Percentiles rank a stretch among this genome's conserved stretches.
Conservation (phyloP, 2,888 invertebrate species). For the Biston stratarius region DNA sequence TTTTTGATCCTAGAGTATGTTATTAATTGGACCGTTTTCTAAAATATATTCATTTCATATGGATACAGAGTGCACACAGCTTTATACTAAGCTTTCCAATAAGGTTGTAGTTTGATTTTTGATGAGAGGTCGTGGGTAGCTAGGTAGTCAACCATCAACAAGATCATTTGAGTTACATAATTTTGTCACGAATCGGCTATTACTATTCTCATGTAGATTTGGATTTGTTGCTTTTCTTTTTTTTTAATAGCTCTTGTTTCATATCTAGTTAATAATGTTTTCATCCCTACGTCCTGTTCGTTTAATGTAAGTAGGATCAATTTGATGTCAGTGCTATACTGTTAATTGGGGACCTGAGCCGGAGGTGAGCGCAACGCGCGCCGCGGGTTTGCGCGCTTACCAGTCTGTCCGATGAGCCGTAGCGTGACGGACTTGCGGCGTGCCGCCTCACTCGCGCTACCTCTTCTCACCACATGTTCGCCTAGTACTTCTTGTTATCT, state of each 20-base stretch:
- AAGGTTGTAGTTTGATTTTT: not conserved
- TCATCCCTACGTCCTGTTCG: constrained; percentile 26
- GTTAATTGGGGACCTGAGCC: constrained; percentile 70
- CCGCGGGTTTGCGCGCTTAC: constrained; percentile 57
- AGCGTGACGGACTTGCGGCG: constrained; percentile 79
- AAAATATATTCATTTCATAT: not conserved
- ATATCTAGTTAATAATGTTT: constrained; percentile 10
- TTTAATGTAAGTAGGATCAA: constrained; percentile 37
- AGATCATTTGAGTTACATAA: not conserved
- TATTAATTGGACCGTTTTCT: not conserved
- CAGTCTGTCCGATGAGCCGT: constrained; percentile 85
- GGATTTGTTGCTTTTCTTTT: constrained; percentile 2
- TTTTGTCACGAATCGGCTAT: not conserved
- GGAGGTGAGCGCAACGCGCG: constrained; percentile 63
- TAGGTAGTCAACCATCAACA: not conserved
- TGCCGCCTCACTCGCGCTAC: constrained; percentile 68
- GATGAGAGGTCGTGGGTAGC: not conserved
- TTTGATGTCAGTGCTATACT: constrained; percentile 49
- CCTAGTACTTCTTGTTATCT: constrained; percentile 59
- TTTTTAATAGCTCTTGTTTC: not conserved
- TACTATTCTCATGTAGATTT: not conserved
- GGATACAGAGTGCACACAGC: not conserved
- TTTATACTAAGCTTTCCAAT: not conserved
- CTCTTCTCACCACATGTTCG: constrained; percentile 57
- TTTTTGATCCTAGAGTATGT: not conserved